Base-by-base conservation (phyloP, 2,797 vertebrate species). In the Gadopsis bispinosus region DNA sequence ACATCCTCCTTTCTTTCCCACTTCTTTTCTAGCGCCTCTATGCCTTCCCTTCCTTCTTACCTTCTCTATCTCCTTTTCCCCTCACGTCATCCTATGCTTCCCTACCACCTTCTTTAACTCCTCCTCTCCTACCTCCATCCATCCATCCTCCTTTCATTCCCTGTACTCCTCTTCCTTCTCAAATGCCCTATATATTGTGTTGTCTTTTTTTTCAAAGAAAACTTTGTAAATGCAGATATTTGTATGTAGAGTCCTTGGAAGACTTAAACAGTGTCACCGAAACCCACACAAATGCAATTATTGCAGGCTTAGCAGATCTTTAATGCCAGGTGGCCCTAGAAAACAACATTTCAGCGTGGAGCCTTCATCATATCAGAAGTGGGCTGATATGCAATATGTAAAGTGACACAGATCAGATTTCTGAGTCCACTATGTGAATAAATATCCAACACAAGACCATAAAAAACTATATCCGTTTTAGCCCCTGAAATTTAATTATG, bases 251-350 rank as follows among this genome's bases (percentile, higher is more conserved):
- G 74, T 75, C 71, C 45, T 64, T 54, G 51, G 33, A 33, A 47
- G 69, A 61, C 29, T 39, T 11, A 54, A 66, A 69, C 51, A 41
- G 22, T 35, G 64, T 7, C 35, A 26, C 20, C 7, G 17, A 47
- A 72, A 56, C 58, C 37, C 65, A 72, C 58, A 75, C 53, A 75
- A 77, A 78, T 81, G 7, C 61, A 78, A 78, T 72, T 26, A 74
- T 20, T 59, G 69, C 6, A 65, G 53, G 33, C 41, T 65, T 43
- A 65, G 26, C n/a, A 4, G 33, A 68, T 69, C 41, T 81, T 72
- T 55, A 50, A 50, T 55, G 55, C 60, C 54, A 55, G 55, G 43
- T 69, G 69, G 76, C 48, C 50, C 2, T 2, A 43, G 53, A 54
- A 72, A 68, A 78, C 3, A 48, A 58, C 4, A 35, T 45, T 66